A percentile compares a stretch with the other conserved stretches of the same genome.
Conservation (phyloP, 2,113 vertebrate genomes). For the Nannobrachium achirus region DNA sequence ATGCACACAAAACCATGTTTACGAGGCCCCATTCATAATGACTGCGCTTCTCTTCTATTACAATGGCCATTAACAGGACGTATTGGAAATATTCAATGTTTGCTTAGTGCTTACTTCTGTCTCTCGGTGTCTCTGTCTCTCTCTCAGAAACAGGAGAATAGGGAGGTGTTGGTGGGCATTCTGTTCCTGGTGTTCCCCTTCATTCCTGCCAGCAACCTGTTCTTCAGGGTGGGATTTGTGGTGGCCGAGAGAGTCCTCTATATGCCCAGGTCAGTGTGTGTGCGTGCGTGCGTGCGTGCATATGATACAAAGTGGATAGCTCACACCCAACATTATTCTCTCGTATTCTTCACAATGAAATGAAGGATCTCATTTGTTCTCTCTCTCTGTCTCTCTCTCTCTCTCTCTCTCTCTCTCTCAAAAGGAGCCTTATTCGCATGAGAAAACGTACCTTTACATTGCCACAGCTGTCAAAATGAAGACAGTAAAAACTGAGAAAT, state of each 20-base stretch:
- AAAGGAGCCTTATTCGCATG: too few species aligned
- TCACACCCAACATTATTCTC: slow-evolving; percentile 7
- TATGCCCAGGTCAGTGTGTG: slow-evolving; percentile 92
- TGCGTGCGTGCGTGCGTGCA: background rate
- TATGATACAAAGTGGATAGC: background rate
- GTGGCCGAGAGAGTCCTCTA: slow-evolving; percentile 97
- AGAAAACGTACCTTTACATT: too few species aligned
- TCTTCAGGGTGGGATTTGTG: slow-evolving; percentile 98
- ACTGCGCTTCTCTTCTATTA: background rate
- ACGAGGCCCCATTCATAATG: background rate
- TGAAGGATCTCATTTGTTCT: background rate
- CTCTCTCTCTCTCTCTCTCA: background rate
- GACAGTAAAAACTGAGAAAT: too few species aligned
- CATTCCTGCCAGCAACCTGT: slow-evolving; percentile 97
- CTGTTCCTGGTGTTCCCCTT: slow-evolving; percentile 95
- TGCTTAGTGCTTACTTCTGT: background rate
- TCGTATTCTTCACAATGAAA: background rate
- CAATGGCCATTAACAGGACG: background rate
- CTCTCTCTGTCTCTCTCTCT: background rate
- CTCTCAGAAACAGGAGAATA: slow-evolving; percentile 84
- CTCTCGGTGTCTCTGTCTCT: slow-evolving; percentile 8
- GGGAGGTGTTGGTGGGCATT: slow-evolving; percentile 89
- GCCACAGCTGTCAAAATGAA: too few species aligned
- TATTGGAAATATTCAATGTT: background rate
- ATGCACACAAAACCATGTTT: too few species aligned